Conservation (phyloP, 2,888 invertebrate species). For the Euclidia mi region DNA sequence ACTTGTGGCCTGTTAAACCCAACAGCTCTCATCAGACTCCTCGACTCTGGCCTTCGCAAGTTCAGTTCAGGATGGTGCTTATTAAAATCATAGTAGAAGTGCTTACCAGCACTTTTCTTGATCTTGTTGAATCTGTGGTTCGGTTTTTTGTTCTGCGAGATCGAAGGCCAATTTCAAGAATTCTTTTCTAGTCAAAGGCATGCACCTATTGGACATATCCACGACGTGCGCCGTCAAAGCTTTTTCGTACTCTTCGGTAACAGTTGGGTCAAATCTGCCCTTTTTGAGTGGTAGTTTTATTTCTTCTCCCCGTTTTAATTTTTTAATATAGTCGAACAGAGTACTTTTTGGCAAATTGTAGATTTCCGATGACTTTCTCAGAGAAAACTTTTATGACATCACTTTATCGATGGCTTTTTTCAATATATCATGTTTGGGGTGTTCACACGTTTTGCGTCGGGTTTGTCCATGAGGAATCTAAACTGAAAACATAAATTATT, state of each 20-base stretch:
- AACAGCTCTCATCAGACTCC: conserved; percentile 39
- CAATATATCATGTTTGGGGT: no score
- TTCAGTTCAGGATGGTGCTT: conserved; percentile 27
- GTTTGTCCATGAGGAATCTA: no score
- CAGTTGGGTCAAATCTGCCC: neutral
- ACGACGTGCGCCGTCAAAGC: neutral
- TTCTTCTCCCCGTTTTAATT: conserved; percentile 4
- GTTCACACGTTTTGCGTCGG: no score
- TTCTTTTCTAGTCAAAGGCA: neutral
- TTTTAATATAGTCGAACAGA: conserved; percentile 7
- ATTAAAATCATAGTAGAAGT: conserved; percentile 33
- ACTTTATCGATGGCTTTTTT: no score
- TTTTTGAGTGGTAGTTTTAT: neutral
- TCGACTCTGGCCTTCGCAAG: conserved; percentile 40
- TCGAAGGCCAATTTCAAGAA: neutral
- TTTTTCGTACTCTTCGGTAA: neutral
- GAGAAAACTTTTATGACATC: no score
- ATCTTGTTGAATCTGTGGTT: conserved; percentile 30
- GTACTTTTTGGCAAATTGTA: no score
- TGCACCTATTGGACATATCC: neutral
- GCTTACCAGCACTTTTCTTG: conserved; percentile 21
- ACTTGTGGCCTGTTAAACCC: conserved; percentile 49
- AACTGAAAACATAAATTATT: no score
- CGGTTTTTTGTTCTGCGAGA: conserved; percentile 8
- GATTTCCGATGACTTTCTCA: no score